Conservation (phyloP, 2,797 vertebrate species). For the Sebastes baramenuke region DNA sequence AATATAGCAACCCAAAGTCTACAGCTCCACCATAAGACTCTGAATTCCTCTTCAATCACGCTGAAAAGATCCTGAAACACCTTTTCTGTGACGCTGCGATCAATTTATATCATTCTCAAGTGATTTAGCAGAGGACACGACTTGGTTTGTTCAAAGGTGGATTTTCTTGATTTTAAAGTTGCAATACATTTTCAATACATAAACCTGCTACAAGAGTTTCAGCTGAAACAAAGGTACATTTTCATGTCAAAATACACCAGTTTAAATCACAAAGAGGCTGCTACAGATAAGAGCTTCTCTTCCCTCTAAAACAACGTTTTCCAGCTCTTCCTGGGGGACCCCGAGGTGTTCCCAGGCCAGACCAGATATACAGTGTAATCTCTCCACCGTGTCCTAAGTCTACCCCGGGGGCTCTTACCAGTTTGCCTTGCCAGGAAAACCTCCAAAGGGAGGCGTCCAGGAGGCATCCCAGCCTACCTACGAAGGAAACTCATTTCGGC, state of each 20-base stretch:
- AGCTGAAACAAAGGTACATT: not conserved
- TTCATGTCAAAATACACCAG: not conserved
- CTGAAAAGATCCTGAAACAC: not conserved
- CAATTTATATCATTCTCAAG: not conserved
- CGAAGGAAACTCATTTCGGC: too few species aligned
- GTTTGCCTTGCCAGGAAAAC: too few species aligned
- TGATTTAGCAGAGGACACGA: not conserved
- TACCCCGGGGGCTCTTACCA: too few species aligned
- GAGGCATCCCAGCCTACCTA: too few species aligned
- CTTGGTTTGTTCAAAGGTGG: not conserved
- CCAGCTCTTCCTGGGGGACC: too few species aligned
- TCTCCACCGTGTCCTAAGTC: too few species aligned
- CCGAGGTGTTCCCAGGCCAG: too few species aligned
- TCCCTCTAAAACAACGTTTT: too few species aligned
- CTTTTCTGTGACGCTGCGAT: not conserved
- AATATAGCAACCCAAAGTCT: not conserved
- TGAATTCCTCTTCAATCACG: not conserved
- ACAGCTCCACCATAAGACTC: not conserved
- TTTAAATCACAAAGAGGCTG: not conserved
- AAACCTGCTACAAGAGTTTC: not conserved
- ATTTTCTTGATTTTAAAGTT: not conserved
- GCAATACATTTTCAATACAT: not conserved
- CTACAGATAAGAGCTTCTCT: not conserved
- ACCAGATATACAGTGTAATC: too few species aligned
- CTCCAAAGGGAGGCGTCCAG: too few species aligned